Evolutionary conservation across 2,797 vertebrate genomes (phyloP).

Genomic region (Acrossocheilus wenchowensis): DNA sequence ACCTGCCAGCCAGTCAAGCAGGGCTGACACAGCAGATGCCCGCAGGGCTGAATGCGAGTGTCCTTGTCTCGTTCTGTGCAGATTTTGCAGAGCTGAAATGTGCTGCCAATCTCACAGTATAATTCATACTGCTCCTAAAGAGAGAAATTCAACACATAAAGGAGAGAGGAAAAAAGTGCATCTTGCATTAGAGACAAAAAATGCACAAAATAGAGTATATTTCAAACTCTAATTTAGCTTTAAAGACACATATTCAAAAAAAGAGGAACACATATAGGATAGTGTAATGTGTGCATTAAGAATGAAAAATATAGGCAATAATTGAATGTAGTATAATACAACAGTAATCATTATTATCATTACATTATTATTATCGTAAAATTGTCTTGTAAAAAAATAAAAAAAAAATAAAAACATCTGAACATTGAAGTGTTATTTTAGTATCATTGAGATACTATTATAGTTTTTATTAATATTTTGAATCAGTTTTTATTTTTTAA

Average conservation of each 20-base stretch:
- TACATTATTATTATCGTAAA: no score
- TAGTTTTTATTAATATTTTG: neutral
- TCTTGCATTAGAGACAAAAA: neutral
- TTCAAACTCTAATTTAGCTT: neutral
- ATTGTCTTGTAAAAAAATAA: neutral
- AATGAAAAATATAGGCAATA: no score
- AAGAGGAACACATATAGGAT: neutral
- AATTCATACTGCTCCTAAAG: slow-evolving; percentile 87
- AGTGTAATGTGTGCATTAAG: neutral
- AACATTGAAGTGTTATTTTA: neutral
- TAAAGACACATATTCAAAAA: neutral
- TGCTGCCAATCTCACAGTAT: slow-evolving; percentile 88
- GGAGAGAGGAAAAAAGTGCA: neutral
- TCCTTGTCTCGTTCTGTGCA: slow-evolving; percentile 88
- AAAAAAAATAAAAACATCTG: no score
- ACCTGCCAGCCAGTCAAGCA: slow-evolving; percentile 89
- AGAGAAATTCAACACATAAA: slow-evolving; percentile 16
- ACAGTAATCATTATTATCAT: neutral
- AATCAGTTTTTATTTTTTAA: neutral
- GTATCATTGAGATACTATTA: neutral
- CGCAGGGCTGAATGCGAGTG: slow-evolving; percentile 83
- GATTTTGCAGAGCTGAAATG: slow-evolving; percentile 91
- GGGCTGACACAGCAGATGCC: slow-evolving; percentile 84
- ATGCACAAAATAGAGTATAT: neutral
- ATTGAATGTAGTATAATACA: no score